Base-by-base conservation (phyloP, 2,113 vertebrate genomes). In the Pimephales promelas region DNA sequence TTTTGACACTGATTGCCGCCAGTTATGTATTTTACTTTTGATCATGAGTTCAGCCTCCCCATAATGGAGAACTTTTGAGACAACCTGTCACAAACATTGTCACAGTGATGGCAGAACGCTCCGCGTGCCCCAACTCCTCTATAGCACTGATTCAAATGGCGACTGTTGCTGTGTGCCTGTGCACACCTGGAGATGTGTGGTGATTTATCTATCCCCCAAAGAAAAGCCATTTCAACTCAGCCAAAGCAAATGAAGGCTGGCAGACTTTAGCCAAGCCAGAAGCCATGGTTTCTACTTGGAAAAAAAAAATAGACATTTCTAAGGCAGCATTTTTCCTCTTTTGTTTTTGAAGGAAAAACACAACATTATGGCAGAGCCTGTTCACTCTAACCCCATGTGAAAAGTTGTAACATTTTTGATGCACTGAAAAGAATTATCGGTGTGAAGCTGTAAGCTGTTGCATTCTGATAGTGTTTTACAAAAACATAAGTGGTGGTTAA, bases 231-330 rank as follows among this genome's bases (percentile, higher is more conserved):
- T 86, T 85, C 85, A 85, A 71, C 64, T 73, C 86, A 88, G 87
- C 85, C 87, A 85, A 84, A 86, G 81, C 85, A 89, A 90, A 89
- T 88, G 88, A 89, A 87, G 83, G 81, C 80, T 88, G 72, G 86
- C 84, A 81, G 86, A 83, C 82, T 88, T 89, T 86, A 84, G 81
- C 83, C 85, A 87, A 88, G 87, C 88, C 85, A 89, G 79, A 86
- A 88, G 83, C 84, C 83, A 86, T 87, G 86, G 82, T 81, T 88
- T 89, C 83, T 88, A 74, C 87, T 82, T 87, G 87, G 0, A 16
- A 49, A 49, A 87, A 64, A 81, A 84, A 87, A 49, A 84, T 83
- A 87, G 86, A 56, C 77, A 61, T 84, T 84, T 77, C 43, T 10
- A 85, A 80, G 86, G 82, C 76, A 28, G 22, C 47, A 66, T 79